Base-by-base conservation (phyloP, 2,888 invertebrate species). In the Thalpophila matura region DNA sequence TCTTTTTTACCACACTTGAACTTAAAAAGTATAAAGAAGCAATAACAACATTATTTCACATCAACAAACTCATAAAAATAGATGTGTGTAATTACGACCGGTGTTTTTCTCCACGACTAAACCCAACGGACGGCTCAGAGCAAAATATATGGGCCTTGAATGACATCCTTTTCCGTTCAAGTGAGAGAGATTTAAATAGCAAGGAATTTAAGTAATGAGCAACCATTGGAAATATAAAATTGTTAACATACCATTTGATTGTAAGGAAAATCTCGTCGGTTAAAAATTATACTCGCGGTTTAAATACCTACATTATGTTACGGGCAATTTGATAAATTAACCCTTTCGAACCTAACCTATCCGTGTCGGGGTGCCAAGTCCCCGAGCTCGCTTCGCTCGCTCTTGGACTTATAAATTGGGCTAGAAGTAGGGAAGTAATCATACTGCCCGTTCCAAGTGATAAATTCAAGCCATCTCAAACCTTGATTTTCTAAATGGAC, bases 41-140 rank as follows among this genome's bases (percentile, higher is more conserved):
- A 59, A n/a, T n/a, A n/a, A 72, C 72, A 66, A 62, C 74, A 77
- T 77, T 69, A 72, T 64, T 69, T 55, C 64, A 62, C 78, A 77
- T 77, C 75, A 77, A 77, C 78, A 69, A 66, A 69, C 72, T 60
- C 78, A 77, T 77, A 77, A 77, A 77, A 77, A 77, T 75, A 77
- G 55, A 77, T 75, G 77, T 45, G 55, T 46, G 77, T 75, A 77
- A 77, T 77, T 77, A 77, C 64, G 51, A 20, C 50, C 38, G 47
- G 47, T 67, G 73, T 77, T 77, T 77, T 77, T 77, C 68, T 67
- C 31, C 20, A 31, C 62, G 63, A 74, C 63, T 72, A 77, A 77
- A 74, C 77, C 68, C 53, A 51, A 57, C 65, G 65, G 63, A 74
- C 60, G 14, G 18, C 24, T 64, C 35, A 27, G 56, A 62, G 63